These are phyloP conservation scores for Petrocephalus microphthalmus DNA, from an alignment of 2,113 vertebrate species.

Conservation along the genomic window DNA sequence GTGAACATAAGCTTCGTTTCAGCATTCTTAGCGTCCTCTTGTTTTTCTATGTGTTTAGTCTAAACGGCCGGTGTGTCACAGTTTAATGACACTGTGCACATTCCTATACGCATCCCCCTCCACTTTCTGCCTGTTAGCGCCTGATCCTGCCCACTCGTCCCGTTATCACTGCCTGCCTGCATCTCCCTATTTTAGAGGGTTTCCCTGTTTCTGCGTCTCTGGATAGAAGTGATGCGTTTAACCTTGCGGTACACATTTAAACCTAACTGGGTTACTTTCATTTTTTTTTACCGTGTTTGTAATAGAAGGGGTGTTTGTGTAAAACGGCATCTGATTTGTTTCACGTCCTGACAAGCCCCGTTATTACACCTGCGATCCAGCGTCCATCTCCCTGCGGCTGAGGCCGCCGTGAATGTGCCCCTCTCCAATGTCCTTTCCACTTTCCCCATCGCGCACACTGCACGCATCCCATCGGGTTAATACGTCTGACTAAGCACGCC, in stretches of 20 bases:
- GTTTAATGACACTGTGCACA: not conserved
- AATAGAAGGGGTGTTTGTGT: not conserved
- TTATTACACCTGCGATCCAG: not conserved
- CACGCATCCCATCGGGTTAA: not conserved
- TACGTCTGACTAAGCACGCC: slow-evolving; percentile 12
- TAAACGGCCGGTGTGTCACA: not conserved
- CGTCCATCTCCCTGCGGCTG: not conserved
- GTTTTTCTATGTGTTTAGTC: not conserved
- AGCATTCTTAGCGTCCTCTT: not conserved
- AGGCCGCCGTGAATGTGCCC: not conserved
- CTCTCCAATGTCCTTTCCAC: not conserved
- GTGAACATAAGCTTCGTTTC: not conserved
- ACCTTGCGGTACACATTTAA: not conserved
- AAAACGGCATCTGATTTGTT: not conserved
- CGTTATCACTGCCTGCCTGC: not conserved
- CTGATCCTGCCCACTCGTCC: not conserved
- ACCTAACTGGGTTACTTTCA: not conserved
- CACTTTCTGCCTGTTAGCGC: not conserved
- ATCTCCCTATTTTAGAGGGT: not conserved
- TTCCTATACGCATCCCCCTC: not conserved
- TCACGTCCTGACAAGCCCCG: not conserved
- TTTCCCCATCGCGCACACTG: not conserved
- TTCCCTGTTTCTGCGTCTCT: not conserved
- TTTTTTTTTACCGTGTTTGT: not conserved
- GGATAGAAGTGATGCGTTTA: not conserved